Evolutionary conservation across 2,888 invertebrate species (phyloP).

Genomic region (Palloptera scutellata): DNA sequence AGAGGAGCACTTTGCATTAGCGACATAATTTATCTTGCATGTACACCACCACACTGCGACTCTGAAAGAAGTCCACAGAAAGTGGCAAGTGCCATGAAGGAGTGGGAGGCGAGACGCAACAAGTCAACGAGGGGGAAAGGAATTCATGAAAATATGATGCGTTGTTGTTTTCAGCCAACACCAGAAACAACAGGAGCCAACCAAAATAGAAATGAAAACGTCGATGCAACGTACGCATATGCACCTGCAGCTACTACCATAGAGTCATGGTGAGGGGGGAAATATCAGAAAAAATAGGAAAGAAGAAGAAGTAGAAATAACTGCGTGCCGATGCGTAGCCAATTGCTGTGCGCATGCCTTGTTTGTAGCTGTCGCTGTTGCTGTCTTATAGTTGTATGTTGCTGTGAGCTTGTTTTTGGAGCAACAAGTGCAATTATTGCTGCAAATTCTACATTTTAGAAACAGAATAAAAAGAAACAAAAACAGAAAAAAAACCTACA

Average conservation of each 20-base stretch:
- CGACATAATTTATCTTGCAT: slow-evolving; percentile 64
- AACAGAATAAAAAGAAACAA: not conserved
- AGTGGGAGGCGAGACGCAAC: too few species aligned
- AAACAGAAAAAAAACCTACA: slow-evolving; percentile 32
- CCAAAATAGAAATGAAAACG: not conserved
- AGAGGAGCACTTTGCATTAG: slow-evolving; percentile 51
- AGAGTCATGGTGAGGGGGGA: too few species aligned
- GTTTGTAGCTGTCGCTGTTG: slow-evolving; percentile 22
- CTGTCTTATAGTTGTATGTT: slow-evolving; percentile 23
- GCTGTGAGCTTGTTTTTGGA: slow-evolving; percentile 36
- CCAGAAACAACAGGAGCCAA: not conserved
- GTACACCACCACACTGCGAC: slow-evolving; percentile 29
- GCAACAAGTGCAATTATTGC: slow-evolving; percentile 44
- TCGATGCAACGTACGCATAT: not conserved
- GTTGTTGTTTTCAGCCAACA: slow-evolving; percentile 11
- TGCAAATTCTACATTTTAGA: slow-evolving; percentile 28
- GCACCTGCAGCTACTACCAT: slow-evolving; percentile 26
- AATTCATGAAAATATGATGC: slow-evolving; percentile 20
- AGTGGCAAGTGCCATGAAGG: too few species aligned
- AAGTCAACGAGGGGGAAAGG: not conserved
- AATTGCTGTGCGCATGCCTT: slow-evolving; percentile 16
- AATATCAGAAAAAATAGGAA: too few species aligned
- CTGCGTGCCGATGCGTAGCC: slow-evolving; percentile 41
- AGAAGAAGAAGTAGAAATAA: too few species aligned
- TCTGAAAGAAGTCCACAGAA: slow-evolving; percentile 27